Evolutionary conservation across 64 coral and sea anemone genomes (phyloP), one percentile per base, ranked within the genome.

Genomic region (Dendronephthya gigantea): DNA sequence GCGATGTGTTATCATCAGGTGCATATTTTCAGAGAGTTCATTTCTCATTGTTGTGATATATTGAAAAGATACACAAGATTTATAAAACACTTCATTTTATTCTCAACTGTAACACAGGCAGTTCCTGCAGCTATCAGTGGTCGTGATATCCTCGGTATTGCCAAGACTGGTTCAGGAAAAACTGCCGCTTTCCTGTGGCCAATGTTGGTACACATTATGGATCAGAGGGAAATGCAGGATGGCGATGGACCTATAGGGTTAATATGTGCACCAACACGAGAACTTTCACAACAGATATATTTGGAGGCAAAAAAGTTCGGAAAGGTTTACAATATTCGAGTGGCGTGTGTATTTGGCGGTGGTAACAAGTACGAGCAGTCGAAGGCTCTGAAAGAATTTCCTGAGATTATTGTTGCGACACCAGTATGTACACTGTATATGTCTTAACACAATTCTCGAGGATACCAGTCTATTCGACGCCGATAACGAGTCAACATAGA

Each of bases 281-380:
- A 98, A 74, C 87, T 98, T 32, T 98, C 92, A 45, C 95, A 98
- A 47, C 95, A 98, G 88, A 98, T 98, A 35, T 98, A 91, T 37
- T 76, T 88, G 1, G 95, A 98, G 48, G 95, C 95, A 17, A 88
- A 92, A 8, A 90, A 87, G 83, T 98, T 98, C 84, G 92, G 90
- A 4, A 98, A 92, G 87, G 95, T 89, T 4, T 98, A 98, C 88
- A 98, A 98, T 87, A 98, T 98, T 59, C 87, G 93, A 49, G 90
- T 85, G 9, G 92, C 88, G 31, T 90, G 92, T 88, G 95, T 98
- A 7, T 98, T 98, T 92, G 95, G 95, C 62, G 95, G 95, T 16
- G 95, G 95, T 1, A 98, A 98, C 59, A 98, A 98, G 43, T 98
- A 93, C 66, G 95, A 98, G 66, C 95, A 98, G 62, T 90, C 95